Base-by-base conservation (phyloP, 2,797 vertebrate species). In the Threskiornis aethiopicus region DNA sequence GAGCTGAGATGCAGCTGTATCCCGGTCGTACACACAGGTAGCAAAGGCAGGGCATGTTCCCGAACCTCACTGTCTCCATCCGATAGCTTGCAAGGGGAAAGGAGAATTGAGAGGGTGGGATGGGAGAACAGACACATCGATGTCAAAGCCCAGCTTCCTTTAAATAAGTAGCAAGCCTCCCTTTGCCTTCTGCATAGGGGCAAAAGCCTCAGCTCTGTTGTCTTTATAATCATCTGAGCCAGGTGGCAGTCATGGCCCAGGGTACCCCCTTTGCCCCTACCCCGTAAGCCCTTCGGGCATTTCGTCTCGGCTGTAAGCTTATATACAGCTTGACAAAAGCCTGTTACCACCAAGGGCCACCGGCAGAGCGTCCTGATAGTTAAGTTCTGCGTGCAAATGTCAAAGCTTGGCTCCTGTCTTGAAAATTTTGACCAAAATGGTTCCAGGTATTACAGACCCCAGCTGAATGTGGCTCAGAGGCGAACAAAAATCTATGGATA, bases 1-100 rank as follows among this genome's bases (percentile, higher is more conserved):
- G 61, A 76, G 1, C 5, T 9, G 58, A 54, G 44, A 13, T 46
- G 28, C 66, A 66, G 67, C 41, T 42, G 18, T 24, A 8, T 57
- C 37, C 29, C 5, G 3, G 37, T 57, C 2, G 0, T n/a, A 52
- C 35, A 13, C 78, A 49, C 20, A 51, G 35, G 41, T 10, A 51
- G 62, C 14, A 24, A 57, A 75, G 54, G 37, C 28, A 9, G 29
- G 62, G 35, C 39, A 33, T 15, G 22, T 33, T 80, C 49, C 72
- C 57, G 37, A 55, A 55, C 21, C 21, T 72, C 29, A 22, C 69
- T 33, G 33, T n/a, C 49, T 80, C 49, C 39, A 7, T 55, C 41
- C 0, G 0, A 16, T 4, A 33, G 28, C 25, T 65, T 86, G 59
- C 31, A 47, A 3, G 6, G 16, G 41, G n/a, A 83, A 75, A 62